Evolutionary conservation across 2,797 vertebrate species (phyloP), one percentile per base, ranked within the genome.

Genomic region (Spheniscus humboldti): DNA sequence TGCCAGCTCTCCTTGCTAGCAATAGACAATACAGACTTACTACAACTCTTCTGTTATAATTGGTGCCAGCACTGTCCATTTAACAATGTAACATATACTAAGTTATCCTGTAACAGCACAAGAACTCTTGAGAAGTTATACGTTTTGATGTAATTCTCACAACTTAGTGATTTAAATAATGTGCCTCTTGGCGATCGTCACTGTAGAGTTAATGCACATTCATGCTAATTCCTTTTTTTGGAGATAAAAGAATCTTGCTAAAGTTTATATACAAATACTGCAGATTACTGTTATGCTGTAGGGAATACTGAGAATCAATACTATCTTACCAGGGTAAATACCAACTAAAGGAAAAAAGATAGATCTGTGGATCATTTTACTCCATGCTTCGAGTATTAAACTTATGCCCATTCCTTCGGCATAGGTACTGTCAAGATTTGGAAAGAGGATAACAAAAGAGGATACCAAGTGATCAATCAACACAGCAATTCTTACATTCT

Each of bases 391-490:
- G 4, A 35, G 81, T 89, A 96, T 69, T 92, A 94, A 63, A 93
- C 92, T 76, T 79, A 94, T 82, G 55, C 31, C 86, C 71, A 72
- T 25, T 53, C 41, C 48, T 93, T 84, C 18, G 8, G 76, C 64
- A 79, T 31, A 71, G 24, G 68, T 66, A 77, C 64, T 88, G 48
- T 74, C 84, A 92, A 91, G 78, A 41, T 74, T 41, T 79, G 47
- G 77, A 95, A 96, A 88, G 80, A 89, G 45, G 67, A 95, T n/a
- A 94, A n/a, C 77, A 87, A 85, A 88, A 92, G n/a, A 92, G n/a
- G 47, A 79, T 31, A 92, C 76, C n/a, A 90, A 82, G 59, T 56
- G 6, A 84, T 79, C 92, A 94, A 90, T 90, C 86, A 90, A 74
- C 67, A 93, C 33, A 78, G 73, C 55, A 64, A 78, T 91, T 89